Percentiles rank a stretch among this genome's conserved stretches.
These are phyloP conservation scores for Sebastes steindachneri DNA, from an alignment of 2,797 vertebrate genomes.

Conservation along the genomic window DNA sequence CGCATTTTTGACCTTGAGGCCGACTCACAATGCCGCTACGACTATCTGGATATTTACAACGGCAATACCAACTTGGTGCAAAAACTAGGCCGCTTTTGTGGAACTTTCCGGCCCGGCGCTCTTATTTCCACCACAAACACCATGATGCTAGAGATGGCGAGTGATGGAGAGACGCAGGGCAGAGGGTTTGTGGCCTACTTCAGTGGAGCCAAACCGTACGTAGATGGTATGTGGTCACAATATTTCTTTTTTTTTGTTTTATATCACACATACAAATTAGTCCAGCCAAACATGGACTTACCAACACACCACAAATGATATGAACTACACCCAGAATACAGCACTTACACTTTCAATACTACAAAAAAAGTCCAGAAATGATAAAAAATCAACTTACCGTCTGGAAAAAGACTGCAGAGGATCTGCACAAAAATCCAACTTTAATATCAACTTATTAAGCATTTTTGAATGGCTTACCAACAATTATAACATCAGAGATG, in stretches of 20 bases:
- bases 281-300: neutral
- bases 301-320: neutral
- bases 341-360: neutral
- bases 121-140: conserved; percentile 88
- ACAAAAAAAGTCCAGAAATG: neutral
- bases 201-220: conserved; percentile 81
- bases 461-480: neutral
- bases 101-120: conserved; percentile 89
- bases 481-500: neutral
- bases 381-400: neutral
- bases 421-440: neutral
- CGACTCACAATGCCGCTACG: conserved; percentile 88
- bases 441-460: neutral
- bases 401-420: neutral
- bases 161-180: conserved; percentile 84
- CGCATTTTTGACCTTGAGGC: conserved; percentile 91
- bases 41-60: conserved; percentile 89
- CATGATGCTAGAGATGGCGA: conserved; percentile 89
- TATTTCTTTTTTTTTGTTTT: neutral
- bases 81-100: conserved; percentile 90
- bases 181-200: conserved; percentile 90
- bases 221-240: conserved; percentile 76
- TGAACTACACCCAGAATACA: neutral
- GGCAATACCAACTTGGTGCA: conserved; percentile 84
- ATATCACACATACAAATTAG: neutral